A percentile compares a stretch with the other conserved stretches of the same genome.
These are phyloP conservation scores for Leptopilina syphax DNA, from an alignment of 2,888 invertebrate genomes.

Conservation along the genomic window DNA sequence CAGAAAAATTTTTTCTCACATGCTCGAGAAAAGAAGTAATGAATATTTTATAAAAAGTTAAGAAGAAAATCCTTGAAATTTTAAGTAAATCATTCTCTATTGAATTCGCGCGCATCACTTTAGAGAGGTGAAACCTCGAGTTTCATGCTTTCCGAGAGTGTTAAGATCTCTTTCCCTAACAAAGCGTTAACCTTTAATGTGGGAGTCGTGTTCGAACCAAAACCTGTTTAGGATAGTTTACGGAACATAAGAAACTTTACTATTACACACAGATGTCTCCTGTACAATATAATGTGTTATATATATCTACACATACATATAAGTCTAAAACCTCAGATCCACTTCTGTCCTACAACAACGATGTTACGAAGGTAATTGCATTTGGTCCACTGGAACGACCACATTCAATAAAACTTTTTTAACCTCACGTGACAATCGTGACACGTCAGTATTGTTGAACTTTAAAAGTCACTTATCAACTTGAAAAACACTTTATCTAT, in stretches of 20 bases:
- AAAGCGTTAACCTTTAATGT: constrained; percentile 68
- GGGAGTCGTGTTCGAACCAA: constrained; percentile 69
- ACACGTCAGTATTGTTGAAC: constrained; percentile 43
- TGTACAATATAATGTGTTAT: constrained; percentile 48
- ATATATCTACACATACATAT: background rate
- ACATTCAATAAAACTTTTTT: constrained; percentile 68
- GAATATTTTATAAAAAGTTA: no score
- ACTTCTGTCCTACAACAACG: constrained; percentile 52
- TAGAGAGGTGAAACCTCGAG: background rate
- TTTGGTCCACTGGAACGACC: constrained; percentile 61
- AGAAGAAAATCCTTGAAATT: no score
- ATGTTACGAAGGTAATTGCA: constrained; percentile 66
- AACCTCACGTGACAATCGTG: constrained; percentile 50
- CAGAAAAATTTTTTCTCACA: no score
- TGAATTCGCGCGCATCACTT: constrained; percentile 15
- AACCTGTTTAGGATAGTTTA: constrained; percentile 69
- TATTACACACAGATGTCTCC: constrained; percentile 43
- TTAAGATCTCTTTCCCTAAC: constrained; percentile 47
- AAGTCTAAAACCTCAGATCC: constrained; percentile 38
- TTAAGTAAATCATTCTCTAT: background rate
- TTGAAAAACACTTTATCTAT: constrained; percentile 7
- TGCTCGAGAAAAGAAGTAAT: no score
- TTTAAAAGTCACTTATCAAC: constrained; percentile 26
- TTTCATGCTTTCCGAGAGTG: constrained; percentile 33
- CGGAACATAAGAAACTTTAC: constrained; percentile 53